phyloP scores from a whole-genome alignment of 2,888 invertebrate genomes.

The Allolobophora icterica region DNA sequence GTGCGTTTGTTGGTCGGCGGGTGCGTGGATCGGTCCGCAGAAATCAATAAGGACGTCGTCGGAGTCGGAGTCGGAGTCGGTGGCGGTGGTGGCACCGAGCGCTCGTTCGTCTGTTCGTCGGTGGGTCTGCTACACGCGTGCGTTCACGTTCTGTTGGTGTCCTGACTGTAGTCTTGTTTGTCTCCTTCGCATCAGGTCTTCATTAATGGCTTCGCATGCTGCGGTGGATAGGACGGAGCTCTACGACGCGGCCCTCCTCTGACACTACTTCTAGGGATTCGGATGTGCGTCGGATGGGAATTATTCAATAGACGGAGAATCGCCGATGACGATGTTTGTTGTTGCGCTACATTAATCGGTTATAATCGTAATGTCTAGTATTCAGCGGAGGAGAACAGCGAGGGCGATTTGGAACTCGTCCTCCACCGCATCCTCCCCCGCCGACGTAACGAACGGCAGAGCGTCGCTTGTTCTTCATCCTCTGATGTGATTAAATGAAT shows the following conservation, averaged over 20 bases:
- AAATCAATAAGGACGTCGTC: neutral
- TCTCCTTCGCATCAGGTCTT: conserved; percentile 11
- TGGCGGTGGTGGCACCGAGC: neutral
- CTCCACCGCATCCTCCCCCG: neutral
- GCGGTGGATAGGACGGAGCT: neutral
- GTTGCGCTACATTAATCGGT: neutral
- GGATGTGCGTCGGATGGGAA: neutral
- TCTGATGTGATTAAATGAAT: neutral
- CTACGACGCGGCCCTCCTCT: neutral
- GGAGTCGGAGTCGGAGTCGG: neutral
- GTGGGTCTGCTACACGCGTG: neutral
- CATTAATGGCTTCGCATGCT: neutral
- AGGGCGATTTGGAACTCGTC: neutral
- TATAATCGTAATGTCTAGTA: too few species aligned
- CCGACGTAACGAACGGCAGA: neutral
- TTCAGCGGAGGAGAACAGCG: neutral
- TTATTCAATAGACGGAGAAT: neutral
- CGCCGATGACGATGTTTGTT: neutral
- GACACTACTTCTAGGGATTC: neutral
- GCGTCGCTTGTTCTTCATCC: neutral
- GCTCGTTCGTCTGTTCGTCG: neutral
- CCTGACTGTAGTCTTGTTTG: neutral
- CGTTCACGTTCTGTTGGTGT: neutral
- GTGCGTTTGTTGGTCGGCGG: neutral
- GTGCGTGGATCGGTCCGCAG: neutral